Conservation (phyloP, 2,113 vertebrate species). For the Tragelaphus strepsiceros region DNA sequence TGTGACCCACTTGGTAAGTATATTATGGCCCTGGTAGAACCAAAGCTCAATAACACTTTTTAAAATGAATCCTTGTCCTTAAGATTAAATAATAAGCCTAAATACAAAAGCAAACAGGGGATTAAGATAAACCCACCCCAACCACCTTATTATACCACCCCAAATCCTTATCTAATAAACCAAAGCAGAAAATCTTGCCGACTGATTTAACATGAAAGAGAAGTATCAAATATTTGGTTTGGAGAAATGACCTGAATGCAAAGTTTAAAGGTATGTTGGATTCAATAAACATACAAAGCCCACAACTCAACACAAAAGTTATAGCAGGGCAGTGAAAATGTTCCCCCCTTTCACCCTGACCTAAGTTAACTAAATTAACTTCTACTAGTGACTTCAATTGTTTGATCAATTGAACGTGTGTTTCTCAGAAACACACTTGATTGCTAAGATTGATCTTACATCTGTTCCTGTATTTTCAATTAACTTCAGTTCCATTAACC, state of each 20-base stretch:
- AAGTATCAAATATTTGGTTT: constrained; percentile 23
- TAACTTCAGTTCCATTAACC: constrained; percentile 3
- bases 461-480: neutral
- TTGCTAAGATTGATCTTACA: neutral
- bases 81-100: constrained; percentile 46
- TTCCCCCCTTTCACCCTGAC: neutral
- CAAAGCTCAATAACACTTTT: constrained; percentile 16
- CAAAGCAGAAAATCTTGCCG: constrained; percentile 34
- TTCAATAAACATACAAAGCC: neutral
- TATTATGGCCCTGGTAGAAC: neutral
- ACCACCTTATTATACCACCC: neutral
- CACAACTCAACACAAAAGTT: neutral
- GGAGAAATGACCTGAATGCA: neutral
- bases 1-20: neutral
- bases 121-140: constrained; percentile 45
- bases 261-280: neutral
- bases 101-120: constrained; percentile 41
- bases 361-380: neutral
- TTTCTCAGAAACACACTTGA: neutral
- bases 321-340: neutral
- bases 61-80: constrained; percentile 43
- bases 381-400: neutral
- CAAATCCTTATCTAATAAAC: constrained; percentile 44
- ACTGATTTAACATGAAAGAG: constrained; percentile 31
- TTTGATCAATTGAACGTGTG: neutral